Percentiles rank a stretch among this genome's conserved stretches.
Conservation (phyloP, 2,113 vertebrate species). For the Chrysochloris asiatica region DNA sequence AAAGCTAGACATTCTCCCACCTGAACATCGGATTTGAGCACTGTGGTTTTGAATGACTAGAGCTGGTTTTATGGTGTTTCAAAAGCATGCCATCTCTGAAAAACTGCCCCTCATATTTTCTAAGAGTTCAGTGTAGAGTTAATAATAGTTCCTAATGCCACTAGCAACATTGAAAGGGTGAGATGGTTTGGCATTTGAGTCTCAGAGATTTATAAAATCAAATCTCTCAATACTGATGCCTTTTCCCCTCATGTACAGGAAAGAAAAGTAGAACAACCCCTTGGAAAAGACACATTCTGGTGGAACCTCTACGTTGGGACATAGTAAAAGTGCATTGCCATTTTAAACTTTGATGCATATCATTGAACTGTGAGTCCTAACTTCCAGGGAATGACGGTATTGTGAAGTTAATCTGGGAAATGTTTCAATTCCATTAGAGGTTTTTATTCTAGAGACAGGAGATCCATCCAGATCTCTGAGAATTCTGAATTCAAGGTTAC, state of each 20-base stretch:
- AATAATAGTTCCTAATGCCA: background rate
- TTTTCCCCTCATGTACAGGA: slow-evolving; percentile 6
- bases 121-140: background rate
- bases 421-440: background rate
- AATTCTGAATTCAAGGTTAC: slow-evolving; percentile 18
- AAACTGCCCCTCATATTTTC: slow-evolving; percentile 42
- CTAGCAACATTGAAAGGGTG: slow-evolving; percentile 18
- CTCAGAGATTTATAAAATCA: slow-evolving; percentile 40
- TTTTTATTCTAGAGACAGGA: background rate
- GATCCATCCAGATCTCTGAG: slow-evolving; percentile 12
- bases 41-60: background rate
- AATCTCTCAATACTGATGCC: slow-evolving; percentile 39
- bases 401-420: slow-evolving; percentile 35
- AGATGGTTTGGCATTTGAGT: slow-evolving; percentile 41
- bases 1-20: background rate
- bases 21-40: background rate
- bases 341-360: slow-evolving; percentile 52
- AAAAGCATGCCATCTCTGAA: background rate
- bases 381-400: background rate
- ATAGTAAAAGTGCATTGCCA: slow-evolving; percentile 22
- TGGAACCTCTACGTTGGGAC: background rate
- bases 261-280: background rate
- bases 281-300: slow-evolving; percentile 42
- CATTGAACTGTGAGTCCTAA: slow-evolving; percentile 47
- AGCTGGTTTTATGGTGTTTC: background rate